A percentile compares a stretch with the other conserved stretches of the same genome.
These are phyloP conservation scores for Coluber constrictor DNA, from an alignment of 2,797 vertebrate species.

Conservation along the genomic window DNA sequence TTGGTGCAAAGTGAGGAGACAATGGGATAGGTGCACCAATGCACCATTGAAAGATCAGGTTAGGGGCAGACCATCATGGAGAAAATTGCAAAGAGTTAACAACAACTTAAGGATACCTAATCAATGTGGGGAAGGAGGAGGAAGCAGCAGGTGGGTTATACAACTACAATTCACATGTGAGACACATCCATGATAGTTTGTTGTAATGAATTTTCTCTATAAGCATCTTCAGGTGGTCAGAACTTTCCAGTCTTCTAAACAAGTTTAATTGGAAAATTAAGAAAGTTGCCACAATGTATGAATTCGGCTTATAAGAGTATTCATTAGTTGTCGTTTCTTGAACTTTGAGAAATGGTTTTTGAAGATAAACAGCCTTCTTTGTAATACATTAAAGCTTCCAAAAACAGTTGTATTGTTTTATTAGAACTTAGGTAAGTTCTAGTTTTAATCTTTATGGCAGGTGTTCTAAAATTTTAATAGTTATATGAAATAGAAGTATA, in stretches of 20 bases:
- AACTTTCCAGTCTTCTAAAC: background rate
- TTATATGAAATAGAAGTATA: background rate
- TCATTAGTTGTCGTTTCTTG: fast-evolving
- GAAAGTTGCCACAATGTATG: background rate
- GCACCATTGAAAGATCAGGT: background rate
- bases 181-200: background rate
- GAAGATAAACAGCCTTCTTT: background rate
- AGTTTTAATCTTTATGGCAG: background rate
- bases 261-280: slow-evolving; percentile 44
- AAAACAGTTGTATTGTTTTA: background rate
- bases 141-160: background rate
- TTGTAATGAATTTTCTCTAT: fast-evolving
- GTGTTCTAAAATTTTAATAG: background rate
- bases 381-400: background rate
- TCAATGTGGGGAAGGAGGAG: background rate
- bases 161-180: background rate
- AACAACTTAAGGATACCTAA: background rate
- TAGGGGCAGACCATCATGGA: background rate
- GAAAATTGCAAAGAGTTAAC: background rate
- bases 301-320: slow-evolving; percentile 33
- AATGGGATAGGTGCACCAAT: background rate
- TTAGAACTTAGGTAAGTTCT: background rate
- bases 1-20: background rate
- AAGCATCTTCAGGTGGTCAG: background rate
- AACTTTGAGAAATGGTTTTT: fast-evolving